These are phyloP conservation scores for Euplagia quadripunctaria DNA, from an alignment of 2,888 invertebrate species.

Conservation along the genomic window DNA sequence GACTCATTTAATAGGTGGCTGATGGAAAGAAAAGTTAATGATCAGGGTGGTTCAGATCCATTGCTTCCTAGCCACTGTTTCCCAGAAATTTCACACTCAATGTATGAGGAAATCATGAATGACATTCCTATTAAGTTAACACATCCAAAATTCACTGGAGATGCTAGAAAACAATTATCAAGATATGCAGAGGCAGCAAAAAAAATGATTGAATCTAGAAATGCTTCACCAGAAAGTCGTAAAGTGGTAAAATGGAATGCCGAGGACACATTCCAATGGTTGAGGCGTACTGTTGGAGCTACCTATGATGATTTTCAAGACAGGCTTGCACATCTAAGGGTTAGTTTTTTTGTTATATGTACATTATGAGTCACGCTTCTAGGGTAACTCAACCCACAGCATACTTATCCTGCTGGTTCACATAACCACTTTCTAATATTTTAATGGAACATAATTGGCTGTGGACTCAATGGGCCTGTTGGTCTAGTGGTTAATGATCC, in stretches of 20 bases:
- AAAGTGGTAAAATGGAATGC: conserved; percentile 99
- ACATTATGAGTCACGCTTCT: not conserved
- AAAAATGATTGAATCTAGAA: conserved; percentile 97
- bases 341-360: conserved; percentile 46
- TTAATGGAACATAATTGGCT: too few species aligned
- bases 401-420: not conserved
- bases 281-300: conserved; percentile 96
- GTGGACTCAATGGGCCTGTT: not conserved
- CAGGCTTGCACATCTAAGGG: conserved; percentile 95
- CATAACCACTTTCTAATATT: not conserved
- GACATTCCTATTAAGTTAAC: conserved; percentile 98
- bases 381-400: not conserved
- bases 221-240: conserved; percentile 96
- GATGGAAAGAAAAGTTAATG: conserved; percentile 97
- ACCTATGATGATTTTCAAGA: conserved; percentile 97
- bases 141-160: conserved; percentile 98
- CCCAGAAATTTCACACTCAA: conserved; percentile 96
- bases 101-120: conserved; percentile 99
- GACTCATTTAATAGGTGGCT: conserved; percentile 99
- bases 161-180: conserved; percentile 97
- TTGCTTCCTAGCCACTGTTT: conserved; percentile 96
- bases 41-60: conserved; percentile 95
- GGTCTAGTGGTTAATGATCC: too few species aligned
- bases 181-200: conserved; percentile 98
- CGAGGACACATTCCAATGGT: conserved; percentile 98